Percentiles rank a stretch among this genome's conserved stretches.
Conservation (phyloP, 2,888 invertebrate species). For the Tupiocoris notatus region DNA sequence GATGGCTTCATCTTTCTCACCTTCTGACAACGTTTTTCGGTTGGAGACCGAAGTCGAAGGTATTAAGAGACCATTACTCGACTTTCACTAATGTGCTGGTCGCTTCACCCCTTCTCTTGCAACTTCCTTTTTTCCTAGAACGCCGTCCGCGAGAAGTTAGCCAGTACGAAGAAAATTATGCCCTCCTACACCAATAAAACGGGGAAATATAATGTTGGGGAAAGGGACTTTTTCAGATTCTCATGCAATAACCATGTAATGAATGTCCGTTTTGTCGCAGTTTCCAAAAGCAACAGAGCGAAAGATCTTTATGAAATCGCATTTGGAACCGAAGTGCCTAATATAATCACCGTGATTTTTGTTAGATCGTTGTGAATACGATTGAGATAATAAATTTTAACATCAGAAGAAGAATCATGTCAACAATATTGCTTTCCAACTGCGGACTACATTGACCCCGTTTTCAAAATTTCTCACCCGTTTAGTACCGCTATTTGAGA, state of each 20-base stretch:
- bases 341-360: no score
- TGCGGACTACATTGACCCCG: no score
- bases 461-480: no score
- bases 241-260: neutral
- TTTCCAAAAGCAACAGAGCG: no score
- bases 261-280: neutral
- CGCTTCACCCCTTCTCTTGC: neutral
- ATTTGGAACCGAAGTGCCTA: no score
- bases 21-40: neutral
- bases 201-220: neutral
- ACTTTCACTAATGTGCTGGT: constrained; percentile 10
- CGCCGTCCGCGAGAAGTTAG: neutral
- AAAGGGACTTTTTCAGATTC: neutral
- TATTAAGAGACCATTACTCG: constrained; percentile 20
- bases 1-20: neutral
- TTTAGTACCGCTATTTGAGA: no score
- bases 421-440: no score
- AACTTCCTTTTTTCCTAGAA: no score
- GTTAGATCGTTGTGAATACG: no score
- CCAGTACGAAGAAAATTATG: neutral
- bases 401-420: no score
- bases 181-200: neutral
- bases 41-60: neutral
- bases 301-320: no score
- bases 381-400: no score